Evolutionary conservation across 2,888 invertebrate species (phyloP).

Genomic region (Perdita meconis): DNA sequence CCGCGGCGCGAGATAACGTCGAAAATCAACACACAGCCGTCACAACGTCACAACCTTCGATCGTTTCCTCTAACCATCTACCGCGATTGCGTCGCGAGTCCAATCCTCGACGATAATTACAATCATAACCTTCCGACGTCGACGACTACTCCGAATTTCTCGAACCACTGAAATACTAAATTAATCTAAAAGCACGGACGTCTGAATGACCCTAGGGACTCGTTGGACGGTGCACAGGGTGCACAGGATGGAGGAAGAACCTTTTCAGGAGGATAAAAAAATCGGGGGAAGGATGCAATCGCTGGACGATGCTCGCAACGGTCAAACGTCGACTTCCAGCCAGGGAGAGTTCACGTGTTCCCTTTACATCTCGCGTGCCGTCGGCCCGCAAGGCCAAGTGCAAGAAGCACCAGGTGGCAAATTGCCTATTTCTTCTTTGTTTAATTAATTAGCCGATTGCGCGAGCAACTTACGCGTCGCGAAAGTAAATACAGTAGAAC

Average conservation of each 20-base stretch:
- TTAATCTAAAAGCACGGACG: not conserved
- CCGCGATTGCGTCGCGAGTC: too few species aligned
- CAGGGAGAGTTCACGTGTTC: conserved; percentile 74
- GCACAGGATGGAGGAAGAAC: conserved; percentile 70
- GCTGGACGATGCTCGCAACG: conserved; percentile 6
- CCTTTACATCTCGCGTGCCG: conserved; percentile 78
- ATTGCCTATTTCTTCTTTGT: conserved; percentile 3
- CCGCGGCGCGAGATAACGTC: too few species aligned
- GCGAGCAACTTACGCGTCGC: not conserved
- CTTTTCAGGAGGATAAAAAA: conserved; percentile 28
- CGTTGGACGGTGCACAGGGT: conserved; percentile 40
- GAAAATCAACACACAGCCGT: too few species aligned
- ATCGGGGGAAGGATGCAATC: conserved; percentile 17
- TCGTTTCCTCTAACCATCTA: too few species aligned
- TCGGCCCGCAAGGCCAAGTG: conserved; percentile 66
- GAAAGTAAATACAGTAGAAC: too few species aligned
- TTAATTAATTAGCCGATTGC: not conserved
- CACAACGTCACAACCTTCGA: too few species aligned
- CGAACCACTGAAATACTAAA: too few species aligned
- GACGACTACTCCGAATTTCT: too few species aligned
- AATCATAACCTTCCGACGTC: conserved; percentile 45
- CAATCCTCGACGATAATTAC: too few species aligned
- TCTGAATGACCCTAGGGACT: not conserved
- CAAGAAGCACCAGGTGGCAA: conserved; percentile 59
- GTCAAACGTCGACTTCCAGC: conserved; percentile 27